Evolutionary conservation across 2,797 vertebrate species (phyloP).

Genomic region (Triplophysa yarkandensis): DNA sequence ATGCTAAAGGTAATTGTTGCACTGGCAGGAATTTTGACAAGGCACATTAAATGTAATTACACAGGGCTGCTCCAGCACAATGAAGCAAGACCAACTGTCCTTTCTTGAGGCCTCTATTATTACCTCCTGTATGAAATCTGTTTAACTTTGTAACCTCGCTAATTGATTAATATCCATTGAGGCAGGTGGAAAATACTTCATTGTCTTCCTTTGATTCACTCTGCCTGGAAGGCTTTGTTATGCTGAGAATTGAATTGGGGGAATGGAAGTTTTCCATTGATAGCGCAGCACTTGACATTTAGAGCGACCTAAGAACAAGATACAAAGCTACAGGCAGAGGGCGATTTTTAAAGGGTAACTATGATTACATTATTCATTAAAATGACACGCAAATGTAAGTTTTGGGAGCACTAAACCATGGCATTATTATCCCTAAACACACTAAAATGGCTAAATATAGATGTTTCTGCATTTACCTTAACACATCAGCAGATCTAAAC

Average conservation of each 20-base stretch:
- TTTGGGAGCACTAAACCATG: not conserved
- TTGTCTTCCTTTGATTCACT: conserved; percentile 40
- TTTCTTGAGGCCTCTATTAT: conserved; percentile 48
- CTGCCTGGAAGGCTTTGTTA: conserved; percentile 36
- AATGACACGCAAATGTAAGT: conserved; percentile 26
- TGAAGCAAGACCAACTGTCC: conserved; percentile 54
- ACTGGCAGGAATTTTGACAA: conserved; percentile 50
- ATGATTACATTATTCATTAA: conserved; percentile 21
- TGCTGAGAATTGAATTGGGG: conserved; percentile 39
- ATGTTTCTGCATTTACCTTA: not conserved
- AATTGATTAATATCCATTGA: conserved; percentile 50
- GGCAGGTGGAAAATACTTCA: conserved; percentile 42
- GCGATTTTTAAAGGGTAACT: conserved; percentile 34
- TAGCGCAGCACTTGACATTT: conserved; percentile 23
- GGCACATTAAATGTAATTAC: conserved; percentile 57
- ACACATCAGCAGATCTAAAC: not conserved
- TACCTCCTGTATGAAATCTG: conserved; percentile 52
- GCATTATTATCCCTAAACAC: not conserved
- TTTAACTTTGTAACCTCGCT: conserved; percentile 52
- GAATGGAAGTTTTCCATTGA: conserved; percentile 34
- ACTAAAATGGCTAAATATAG: not conserved
- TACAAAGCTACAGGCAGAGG: conserved; percentile 18
- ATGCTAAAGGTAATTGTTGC: conserved; percentile 60
- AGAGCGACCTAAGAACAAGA: conserved; percentile 26
- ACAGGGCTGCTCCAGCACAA: conserved; percentile 42